phyloP scores from a whole-genome alignment of 2,888 invertebrate genomes.

The Tyria jacobaeae region DNA sequence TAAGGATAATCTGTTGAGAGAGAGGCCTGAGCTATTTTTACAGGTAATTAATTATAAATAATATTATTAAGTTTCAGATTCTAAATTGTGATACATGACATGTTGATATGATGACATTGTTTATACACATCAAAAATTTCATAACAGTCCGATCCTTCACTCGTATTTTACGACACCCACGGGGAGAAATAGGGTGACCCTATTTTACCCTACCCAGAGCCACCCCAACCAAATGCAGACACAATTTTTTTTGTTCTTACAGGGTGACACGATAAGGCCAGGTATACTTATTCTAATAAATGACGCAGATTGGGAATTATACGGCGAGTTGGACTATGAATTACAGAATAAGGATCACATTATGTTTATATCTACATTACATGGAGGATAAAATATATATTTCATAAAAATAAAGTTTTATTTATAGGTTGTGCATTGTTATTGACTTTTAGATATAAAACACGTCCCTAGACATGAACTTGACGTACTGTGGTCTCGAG shows the following conservation, averaged over 20 bases:
- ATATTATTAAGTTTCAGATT: too few species aligned
- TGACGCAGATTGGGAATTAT: conserved; percentile 98
- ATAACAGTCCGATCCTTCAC: too few species aligned
- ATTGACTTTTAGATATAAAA: too few species aligned
- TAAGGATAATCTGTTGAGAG: conserved; percentile 93
- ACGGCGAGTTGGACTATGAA: conserved; percentile 91
- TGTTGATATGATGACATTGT: too few species aligned
- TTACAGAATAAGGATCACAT: conserved; percentile 90
- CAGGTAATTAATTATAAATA: conserved; percentile 65
- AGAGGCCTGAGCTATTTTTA: conserved; percentile 90
- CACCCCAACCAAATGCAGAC: too few species aligned
- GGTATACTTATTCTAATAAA: conserved; percentile 98
- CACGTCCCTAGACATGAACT: too few species aligned
- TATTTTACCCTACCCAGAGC: neutral
- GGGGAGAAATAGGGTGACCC: too few species aligned
- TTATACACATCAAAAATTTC: too few species aligned
- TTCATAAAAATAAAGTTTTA: conserved; percentile 8
- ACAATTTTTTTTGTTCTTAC: conserved; percentile 46
- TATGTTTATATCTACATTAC: conserved; percentile 93
- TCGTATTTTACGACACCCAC: too few species aligned
- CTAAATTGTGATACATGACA: too few species aligned
- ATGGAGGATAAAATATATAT: conserved; percentile 89
- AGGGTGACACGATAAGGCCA: conserved; percentile 89
- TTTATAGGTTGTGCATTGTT: conserved; percentile 1
- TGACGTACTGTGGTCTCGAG: too few species aligned